Conservation (phyloP, 2,888 invertebrate genomes). For the Dasypolia templi region DNA sequence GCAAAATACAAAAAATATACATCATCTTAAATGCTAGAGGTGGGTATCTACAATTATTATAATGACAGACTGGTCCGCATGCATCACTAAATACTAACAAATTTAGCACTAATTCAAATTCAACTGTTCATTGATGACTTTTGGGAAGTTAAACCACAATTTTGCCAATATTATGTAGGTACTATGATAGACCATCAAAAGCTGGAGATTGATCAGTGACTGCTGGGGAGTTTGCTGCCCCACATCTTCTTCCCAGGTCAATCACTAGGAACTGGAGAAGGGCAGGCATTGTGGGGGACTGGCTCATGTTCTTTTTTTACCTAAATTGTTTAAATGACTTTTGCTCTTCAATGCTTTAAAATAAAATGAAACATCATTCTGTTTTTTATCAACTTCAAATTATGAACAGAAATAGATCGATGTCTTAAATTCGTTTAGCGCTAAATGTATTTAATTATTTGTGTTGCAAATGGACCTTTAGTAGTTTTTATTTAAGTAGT, state of each 20-base stretch:
- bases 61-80: conserved; percentile 41
- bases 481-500: neutral
- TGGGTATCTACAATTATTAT: conserved; percentile 60
- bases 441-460: conserved; percentile 3
- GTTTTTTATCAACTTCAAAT: neutral
- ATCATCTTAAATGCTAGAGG: conserved; percentile 56
- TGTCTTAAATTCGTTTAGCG: neutral
- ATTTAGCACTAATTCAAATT: conserved; percentile 14
- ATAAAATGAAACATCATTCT: too few species aligned
- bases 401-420: neutral
- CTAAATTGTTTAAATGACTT: neutral
- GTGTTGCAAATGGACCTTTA: neutral
- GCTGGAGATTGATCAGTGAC: neutral
- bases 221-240: neutral
- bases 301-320: neutral
- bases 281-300: too few species aligned
- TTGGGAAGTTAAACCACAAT: neutral
- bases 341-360: neutral
- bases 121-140: neutral
- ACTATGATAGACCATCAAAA: neutral
- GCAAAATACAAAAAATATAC: conserved; percentile 65
- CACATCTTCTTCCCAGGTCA: neutral
- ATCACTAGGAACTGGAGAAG: neutral
- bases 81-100: neutral
- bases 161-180: neutral